phyloP scores from a whole-genome alignment of 2,113 vertebrate genomes.

The Strix uralensis region DNA sequence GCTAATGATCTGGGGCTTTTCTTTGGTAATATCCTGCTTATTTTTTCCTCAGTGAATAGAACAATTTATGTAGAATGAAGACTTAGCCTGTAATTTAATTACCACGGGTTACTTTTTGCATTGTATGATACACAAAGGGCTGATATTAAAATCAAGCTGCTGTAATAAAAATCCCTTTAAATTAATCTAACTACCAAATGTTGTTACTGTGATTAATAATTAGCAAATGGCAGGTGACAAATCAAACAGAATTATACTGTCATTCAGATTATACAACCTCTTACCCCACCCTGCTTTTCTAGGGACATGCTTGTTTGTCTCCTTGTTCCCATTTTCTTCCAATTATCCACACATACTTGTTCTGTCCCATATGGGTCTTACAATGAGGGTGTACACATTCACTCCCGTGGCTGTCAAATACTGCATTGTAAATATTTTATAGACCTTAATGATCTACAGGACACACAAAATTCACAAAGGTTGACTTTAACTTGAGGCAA shows the following conservation, averaged over 20 bases:
- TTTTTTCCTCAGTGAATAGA: neutral
- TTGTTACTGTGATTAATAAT: conserved; percentile 6
- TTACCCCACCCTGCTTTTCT: neutral
- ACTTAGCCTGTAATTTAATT: conserved; percentile 25
- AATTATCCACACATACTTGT: neutral
- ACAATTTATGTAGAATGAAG: neutral
- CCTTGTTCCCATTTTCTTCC: neutral
- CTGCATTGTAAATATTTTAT: neutral
- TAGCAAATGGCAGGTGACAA: conserved; percentile 24
- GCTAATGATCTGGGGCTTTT: neutral
- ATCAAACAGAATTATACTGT: neutral
- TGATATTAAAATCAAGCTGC: conserved; percentile 19
- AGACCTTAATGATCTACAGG: neutral
- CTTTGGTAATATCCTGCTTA: neutral
- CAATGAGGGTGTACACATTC: rapidly evolving
- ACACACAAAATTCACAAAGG: neutral
- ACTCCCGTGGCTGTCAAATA: neutral
- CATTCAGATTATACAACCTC: neutral
- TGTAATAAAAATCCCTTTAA: conserved; percentile 25
- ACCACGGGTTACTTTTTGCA: conserved; percentile 2
- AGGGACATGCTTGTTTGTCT: neutral
- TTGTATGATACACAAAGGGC: neutral
- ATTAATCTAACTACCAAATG: neutral
- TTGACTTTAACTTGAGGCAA: neutral
- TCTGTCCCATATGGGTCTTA: neutral